A percentile compares a stretch with the other conserved stretches of the same genome.
Evolutionary conservation across 2,888 invertebrate species (phyloP).

Genomic region (Heliconius cydno): DNA sequence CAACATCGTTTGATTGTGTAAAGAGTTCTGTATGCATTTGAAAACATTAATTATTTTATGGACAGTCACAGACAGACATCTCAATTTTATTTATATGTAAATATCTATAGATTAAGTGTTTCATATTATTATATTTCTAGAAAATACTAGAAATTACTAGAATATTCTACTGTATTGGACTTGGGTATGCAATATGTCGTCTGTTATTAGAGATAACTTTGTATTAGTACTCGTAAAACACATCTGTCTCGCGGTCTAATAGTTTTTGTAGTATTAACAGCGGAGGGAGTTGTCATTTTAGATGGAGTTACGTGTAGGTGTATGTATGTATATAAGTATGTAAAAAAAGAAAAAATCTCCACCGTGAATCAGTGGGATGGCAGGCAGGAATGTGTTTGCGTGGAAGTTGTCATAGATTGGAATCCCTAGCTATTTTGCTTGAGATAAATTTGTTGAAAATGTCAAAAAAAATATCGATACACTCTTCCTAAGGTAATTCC

Average conservation of each 20-base stretch:
- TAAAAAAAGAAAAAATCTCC: no score
- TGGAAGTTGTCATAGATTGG: not conserved
- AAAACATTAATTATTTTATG: no score
- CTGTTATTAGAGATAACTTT: slow-evolving; percentile 32
- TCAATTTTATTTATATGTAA: no score
- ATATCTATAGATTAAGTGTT: not conserved
- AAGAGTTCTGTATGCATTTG: no score
- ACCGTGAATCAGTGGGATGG: not conserved
- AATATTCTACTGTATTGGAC: not conserved
- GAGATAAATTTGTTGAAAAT: no score
- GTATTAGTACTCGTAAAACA: slow-evolving; percentile 32
- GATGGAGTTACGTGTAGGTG: not conserved
- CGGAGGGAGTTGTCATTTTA: not conserved
- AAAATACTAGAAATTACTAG: not conserved
- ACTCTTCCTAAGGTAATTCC: no score
- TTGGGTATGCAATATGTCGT: slow-evolving; percentile 21
- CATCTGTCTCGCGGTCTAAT: slow-evolving; percentile 29
- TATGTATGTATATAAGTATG: no score
- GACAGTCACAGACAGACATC: no score
- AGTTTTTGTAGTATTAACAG: slow-evolving; percentile 24
- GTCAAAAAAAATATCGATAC: no score
- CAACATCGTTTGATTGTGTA: no score
- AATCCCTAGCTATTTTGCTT: not conserved
- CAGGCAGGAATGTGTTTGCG: no score
- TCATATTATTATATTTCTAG: not conserved